Percentiles rank a stretch among this genome's conserved stretches.
Conservation (phyloP, 2,797 vertebrate genomes). For the Pelochelys cantorii region DNA sequence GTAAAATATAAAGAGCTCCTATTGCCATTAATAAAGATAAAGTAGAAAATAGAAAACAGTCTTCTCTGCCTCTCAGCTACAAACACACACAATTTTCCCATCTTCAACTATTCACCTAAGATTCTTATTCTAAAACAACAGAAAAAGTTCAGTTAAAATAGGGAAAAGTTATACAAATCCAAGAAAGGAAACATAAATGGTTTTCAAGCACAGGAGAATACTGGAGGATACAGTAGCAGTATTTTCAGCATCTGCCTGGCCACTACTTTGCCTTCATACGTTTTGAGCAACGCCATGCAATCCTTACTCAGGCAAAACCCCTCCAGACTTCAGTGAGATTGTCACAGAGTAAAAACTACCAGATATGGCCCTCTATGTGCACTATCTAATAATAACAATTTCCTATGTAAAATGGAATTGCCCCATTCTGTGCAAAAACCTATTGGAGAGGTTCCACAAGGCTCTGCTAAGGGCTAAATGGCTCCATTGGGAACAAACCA, state of each 20-base stretch:
- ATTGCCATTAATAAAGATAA: background rate
- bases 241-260: background rate
- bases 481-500: background rate
- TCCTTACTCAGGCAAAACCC: background rate
- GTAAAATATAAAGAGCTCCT: constrained; percentile 14
- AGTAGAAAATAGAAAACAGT: background rate
- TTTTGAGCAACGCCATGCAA: constrained; percentile 15
- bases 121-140: background rate
- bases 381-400: background rate
- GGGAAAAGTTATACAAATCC: background rate
- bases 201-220: background rate
- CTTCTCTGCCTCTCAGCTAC: background rate
- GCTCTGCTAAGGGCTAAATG: background rate
- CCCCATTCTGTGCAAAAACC: background rate
- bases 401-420: background rate
- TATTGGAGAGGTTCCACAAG: background rate
- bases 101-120: background rate
- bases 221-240: background rate
- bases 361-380: background rate
- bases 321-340: background rate
- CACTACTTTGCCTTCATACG: background rate
- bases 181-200: background rate
- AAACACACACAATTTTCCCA: background rate
- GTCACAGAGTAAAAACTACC: background rate
- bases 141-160: background rate